Percentiles rank a stretch among this genome's conserved stretches.
phyloP scores from a whole-genome alignment of 2,888 invertebrate genomes.

The Scelioninae gen. 1 region DNA sequence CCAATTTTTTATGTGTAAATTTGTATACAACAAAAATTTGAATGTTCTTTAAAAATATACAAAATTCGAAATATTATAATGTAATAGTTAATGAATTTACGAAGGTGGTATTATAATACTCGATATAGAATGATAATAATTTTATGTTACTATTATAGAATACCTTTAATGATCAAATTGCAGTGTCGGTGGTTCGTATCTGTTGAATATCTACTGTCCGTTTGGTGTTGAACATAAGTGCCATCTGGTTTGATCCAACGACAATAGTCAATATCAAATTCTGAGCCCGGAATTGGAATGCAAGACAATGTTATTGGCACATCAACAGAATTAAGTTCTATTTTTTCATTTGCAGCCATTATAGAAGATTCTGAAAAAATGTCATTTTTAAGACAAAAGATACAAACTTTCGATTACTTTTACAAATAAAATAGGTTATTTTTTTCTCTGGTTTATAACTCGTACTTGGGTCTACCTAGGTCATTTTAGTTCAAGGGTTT shows the following conservation, averaged over 20 bases:
- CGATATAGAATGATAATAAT: too few relatives aligned
- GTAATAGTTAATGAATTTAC: too few relatives aligned
- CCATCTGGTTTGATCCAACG: constrained; percentile 81
- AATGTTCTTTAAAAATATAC: too few relatives aligned
- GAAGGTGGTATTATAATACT: too few relatives aligned
- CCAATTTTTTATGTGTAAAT: too few relatives aligned
- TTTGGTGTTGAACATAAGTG: constrained; percentile 74
- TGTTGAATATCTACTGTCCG: constrained; percentile 70
- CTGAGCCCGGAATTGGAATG: constrained; percentile 73
- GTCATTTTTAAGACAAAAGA: constrained; percentile 34
- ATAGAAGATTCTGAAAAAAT: constrained; percentile 74
- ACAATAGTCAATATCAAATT: constrained; percentile 77
- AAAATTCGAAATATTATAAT: too few relatives aligned
- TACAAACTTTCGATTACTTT: constrained; percentile 54
- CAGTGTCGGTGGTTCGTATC: constrained; percentile 70
- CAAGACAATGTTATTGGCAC: constrained; percentile 72
- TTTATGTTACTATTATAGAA: too few relatives aligned
- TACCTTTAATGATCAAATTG: constrained; percentile 75
- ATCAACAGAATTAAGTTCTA: constrained; percentile 56
- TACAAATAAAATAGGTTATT: constrained; percentile 48
- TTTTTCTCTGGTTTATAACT: constrained; percentile 40
- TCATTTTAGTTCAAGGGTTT: too few relatives aligned
- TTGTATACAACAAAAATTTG: too few relatives aligned
- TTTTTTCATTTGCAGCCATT: constrained; percentile 67
- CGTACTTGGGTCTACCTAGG: too few relatives aligned